Evolutionary conservation across 2,797 vertebrate genomes (phyloP).

Genomic region (Merluccius polli): DNA sequence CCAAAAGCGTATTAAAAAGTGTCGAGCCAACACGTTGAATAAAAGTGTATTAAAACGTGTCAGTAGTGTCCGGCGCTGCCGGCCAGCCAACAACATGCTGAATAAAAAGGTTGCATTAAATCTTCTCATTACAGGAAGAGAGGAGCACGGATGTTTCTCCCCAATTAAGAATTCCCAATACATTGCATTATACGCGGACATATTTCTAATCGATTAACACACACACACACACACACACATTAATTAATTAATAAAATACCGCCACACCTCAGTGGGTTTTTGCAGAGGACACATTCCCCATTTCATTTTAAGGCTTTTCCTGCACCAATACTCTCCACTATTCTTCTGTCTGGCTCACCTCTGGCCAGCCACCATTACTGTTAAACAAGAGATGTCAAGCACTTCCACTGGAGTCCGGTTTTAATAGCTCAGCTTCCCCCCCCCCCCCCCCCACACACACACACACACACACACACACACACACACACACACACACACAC

Average conservation of each 20-base stretch:
- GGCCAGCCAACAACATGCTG: not conserved
- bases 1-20: not conserved
- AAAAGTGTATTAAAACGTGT: not conserved
- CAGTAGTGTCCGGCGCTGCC: not conserved
- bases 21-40: too few species aligned
- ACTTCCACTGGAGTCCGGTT: not conserved
- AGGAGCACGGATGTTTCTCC: too few species aligned
- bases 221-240: too few species aligned
- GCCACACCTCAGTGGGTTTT: not conserved
- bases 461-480: too few species aligned
- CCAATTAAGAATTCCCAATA: not conserved
- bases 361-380: not conserved
- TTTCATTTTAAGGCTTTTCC: not conserved
- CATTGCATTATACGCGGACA: too few species aligned
- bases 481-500: too few species aligned
- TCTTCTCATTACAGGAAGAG: not conserved
- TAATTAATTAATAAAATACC: not conserved
- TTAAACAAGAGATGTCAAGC: not conserved
- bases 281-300: not conserved
- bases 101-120: not conserved
- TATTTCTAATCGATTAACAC: not conserved
- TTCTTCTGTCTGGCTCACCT: not conserved
- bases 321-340: not conserved
- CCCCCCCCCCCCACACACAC: too few species aligned
- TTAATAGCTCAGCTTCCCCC: not conserved